phyloP scores from a whole-genome alignment of 2,888 invertebrate species.

The Lasioglossum malachurum region DNA sequence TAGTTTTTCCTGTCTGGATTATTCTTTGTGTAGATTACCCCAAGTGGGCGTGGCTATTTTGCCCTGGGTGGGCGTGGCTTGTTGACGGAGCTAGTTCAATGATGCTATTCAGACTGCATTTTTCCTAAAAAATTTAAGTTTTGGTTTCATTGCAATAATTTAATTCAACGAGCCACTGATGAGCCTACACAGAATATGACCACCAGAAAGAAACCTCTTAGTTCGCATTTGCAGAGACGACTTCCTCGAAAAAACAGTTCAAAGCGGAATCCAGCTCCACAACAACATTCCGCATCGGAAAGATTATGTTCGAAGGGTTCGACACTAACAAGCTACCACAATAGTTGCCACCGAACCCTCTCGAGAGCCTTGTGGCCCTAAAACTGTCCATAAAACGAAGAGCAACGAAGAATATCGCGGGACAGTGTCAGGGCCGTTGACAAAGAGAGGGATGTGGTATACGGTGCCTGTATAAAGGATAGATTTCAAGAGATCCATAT shows the following conservation, averaged over 20 bases:
- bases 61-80: too few relatives aligned
- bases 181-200: too few relatives aligned
- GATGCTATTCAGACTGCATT: too few relatives aligned
- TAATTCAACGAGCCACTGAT: too few relatives aligned
- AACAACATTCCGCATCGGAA: background rate
- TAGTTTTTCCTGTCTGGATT: too few relatives aligned
- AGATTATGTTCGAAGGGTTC: background rate
- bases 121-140: too few relatives aligned
- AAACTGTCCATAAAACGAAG: background rate
- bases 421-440: background rate
- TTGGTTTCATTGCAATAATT: too few relatives aligned
- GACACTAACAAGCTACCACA: background rate
- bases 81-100: too few relatives aligned
- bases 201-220: too few relatives aligned
- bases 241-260: background rate
- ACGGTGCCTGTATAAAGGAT: slow-evolving; percentile 10
- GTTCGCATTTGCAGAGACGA: background rate
- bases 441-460: background rate
- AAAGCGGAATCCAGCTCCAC: background rate
- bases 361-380: background rate
- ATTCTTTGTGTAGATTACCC: too few relatives aligned
- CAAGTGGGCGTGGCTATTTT: too few relatives aligned
- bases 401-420: background rate
- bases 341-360: background rate
- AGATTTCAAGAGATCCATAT: slow-evolving; percentile 44